phyloP scores from a whole-genome alignment of 2,888 invertebrate genomes.

The Monopis laevigella region DNA sequence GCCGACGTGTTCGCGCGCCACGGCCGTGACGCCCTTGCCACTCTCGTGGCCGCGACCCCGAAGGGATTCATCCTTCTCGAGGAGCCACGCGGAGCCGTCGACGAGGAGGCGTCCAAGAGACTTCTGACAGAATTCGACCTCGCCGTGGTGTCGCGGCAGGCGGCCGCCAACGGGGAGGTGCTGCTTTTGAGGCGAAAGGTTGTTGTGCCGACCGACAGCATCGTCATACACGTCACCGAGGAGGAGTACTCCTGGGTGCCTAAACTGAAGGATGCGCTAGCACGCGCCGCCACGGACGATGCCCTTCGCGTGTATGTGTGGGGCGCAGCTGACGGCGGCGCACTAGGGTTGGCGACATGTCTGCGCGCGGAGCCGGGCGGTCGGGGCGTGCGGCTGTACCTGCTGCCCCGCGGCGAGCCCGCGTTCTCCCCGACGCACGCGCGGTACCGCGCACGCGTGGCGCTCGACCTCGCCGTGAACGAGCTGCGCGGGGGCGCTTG shows the following conservation, averaged over 20 bases:
- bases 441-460: constrained; percentile 71
- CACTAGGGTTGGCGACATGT: constrained; percentile 91
- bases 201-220: constrained; percentile 34
- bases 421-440: constrained; percentile 67
- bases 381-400: constrained; percentile 75
- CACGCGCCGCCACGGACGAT: constrained; percentile 63
- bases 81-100: constrained; percentile 64
- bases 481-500: constrained; percentile 82
- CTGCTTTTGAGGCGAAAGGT: constrained; percentile 71
- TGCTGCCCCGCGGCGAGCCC: constrained; percentile 66
- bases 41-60: constrained; percentile 70
- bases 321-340: constrained; percentile 76
- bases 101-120: constrained; percentile 41
- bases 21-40: constrained; percentile 41
- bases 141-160: constrained; percentile 65
- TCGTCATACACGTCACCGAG: constrained; percentile 75
- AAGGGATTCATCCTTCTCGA: constrained; percentile 80
- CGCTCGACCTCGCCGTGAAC: constrained; percentile 86
- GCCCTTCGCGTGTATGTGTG: constrained; percentile 76
- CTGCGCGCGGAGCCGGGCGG: constrained; percentile 90
- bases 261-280: constrained; percentile 77
- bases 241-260: constrained; percentile 84
- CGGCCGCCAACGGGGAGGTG: constrained; percentile 70
- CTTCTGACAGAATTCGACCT: constrained; percentile 50
- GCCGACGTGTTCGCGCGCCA: constrained; percentile 72